Base-by-base conservation (phyloP, 2,888 invertebrate genomes). In the Agrochola circellaris region DNA sequence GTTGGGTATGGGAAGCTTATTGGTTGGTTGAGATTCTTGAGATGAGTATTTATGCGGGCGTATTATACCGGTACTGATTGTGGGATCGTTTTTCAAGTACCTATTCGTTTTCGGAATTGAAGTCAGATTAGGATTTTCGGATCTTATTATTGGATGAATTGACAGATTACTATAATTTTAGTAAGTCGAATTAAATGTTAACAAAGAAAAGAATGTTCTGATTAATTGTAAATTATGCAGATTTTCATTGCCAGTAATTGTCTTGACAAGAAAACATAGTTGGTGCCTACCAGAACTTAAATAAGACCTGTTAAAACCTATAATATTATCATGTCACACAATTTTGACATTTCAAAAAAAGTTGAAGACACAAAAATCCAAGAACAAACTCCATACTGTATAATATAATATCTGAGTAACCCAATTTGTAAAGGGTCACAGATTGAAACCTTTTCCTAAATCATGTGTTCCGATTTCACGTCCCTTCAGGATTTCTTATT, bases 401-500 rank as follows among this genome's bases (percentile, higher is more conserved):
- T 23, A 26, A 42, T 30, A 61, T 30, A 56, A 75, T 69, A 60
- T 58, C 45, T 64, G 65, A 65, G 42, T 77, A 72, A 76, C 56
- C 67, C 66, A 61, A 75, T 77, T 79, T 75, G 51, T 30, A 69
- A 69, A 75, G 75, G 77, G 74, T 75, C 61, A 54, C 70, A 61
- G 51, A 69, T 66, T 70, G 51, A 66, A 77, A 71, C 77, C 82
- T 73, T 82, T 79, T 72, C 61, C 51, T 42, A 72, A 78, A 87
- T 75, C 73, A 68, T 73, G 56, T 71, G 70, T 72, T 79, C 73
- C 51, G 38, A 73, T 67, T 73, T 75, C 66, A 79, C 62, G 64
- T 61, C 75, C 85, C 73, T 87, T 75, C 58, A 26, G 64, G 76
- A 79, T 73, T 77, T 69, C 62, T 81, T 86, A 69, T 75, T 80